Conservation (phyloP, 2,888 invertebrate species). For the Synergus laeviventris region DNA sequence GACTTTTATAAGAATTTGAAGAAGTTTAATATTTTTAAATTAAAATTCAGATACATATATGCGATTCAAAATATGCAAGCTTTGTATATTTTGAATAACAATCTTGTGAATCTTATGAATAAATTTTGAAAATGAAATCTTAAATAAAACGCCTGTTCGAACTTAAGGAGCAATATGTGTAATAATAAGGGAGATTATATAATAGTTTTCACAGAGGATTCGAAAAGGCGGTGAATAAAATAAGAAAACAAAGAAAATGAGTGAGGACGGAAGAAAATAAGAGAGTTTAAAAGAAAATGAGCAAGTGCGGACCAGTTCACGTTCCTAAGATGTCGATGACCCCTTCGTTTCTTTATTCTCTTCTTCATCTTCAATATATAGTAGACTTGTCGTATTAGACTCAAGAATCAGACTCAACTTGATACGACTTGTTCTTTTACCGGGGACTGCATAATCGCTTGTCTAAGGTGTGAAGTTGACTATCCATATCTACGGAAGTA, state of each 20-base stretch:
- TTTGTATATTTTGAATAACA: no score
- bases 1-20: no score
- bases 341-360: slow-evolving; percentile 53
- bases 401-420: slow-evolving; percentile 49
- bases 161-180: not conserved
- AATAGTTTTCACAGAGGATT: not conserved
- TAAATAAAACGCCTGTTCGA: no score
- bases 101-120: no score
- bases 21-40: no score
- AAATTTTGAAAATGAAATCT: no score
- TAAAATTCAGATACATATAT: no score
- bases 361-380: slow-evolving; percentile 39
- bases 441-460: slow-evolving; percentile 21
- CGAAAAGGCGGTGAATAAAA: slow-evolving; percentile 15
- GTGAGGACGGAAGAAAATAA: slow-evolving; percentile 49
- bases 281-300: slow-evolving; percentile 48
- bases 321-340: slow-evolving; percentile 71
- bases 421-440: slow-evolving; percentile 39
- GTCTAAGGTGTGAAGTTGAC: slow-evolving; percentile 7
- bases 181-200: slow-evolving; percentile 8
- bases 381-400: slow-evolving; percentile 45
- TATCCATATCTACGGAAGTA: not conserved
- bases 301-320: slow-evolving; percentile 63
- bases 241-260: slow-evolving; percentile 41
- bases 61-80: no score